Base-by-base conservation (phyloP, 2,888 invertebrate genomes). In the Mythimna albipuncta region DNA sequence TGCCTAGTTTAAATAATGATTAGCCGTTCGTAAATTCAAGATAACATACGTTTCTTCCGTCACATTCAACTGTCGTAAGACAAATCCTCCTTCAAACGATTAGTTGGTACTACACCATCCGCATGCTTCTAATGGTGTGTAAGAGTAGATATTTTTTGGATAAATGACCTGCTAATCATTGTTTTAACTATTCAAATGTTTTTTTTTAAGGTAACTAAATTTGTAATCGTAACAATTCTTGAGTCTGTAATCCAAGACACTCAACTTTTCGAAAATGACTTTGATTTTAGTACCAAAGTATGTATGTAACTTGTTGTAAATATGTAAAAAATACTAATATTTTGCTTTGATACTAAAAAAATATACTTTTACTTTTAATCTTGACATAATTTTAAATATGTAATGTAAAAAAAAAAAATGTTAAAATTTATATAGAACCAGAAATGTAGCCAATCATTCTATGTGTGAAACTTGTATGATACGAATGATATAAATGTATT, bases 281-380 rank as follows among this genome's bases (percentile, higher is more conserved):
- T 68, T 63, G n/a, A 69, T 55, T 52, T 58, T n/a, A 38, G 58
- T 47, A 73, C 64, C 69, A 78, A 82, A 76, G 44, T 67, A 52
- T 63, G 50, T 38, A 41, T 68, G 41, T 59, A 21, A 41, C 61
- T 72, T 82, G 64, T 71, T 82, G 82, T 84, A 81, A 81, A 83
- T 83, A 84, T 81, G 72, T 82, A 83, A 61, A 47, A 64, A 81
- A 67, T 58, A 75, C 11, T 72, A 57, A 77, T 64, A 58, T n/a
- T 64, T 70, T 61, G 38, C n/a, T 67, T 76, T 64, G 26, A 62
- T 65, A 75, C 32, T 21, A 55, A 79, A 47, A 73, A 44, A 61
- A 55, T 47, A 63, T 58, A 19, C 16, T 4, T 47, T 50, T 63
- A 59, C 64, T 41, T 74, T 47, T 62, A 41, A 57, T 10, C 6